Conservation (phyloP, 2,113 vertebrate species). For the Eulemur rufifrons region DNA sequence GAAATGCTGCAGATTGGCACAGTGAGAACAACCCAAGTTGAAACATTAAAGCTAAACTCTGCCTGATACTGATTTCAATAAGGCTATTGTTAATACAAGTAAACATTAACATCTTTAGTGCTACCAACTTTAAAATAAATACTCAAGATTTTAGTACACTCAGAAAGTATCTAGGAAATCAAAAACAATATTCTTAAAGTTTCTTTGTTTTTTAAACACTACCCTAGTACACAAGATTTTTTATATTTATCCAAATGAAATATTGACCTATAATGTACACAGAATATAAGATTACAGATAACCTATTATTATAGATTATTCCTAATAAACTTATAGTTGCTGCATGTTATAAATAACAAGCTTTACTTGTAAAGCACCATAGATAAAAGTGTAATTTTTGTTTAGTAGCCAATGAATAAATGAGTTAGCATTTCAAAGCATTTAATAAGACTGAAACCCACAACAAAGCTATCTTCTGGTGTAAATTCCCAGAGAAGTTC, state of each 20-base stretch:
- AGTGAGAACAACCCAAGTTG: background rate
- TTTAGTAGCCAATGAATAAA: constrained; percentile 76
- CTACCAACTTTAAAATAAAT: background rate
- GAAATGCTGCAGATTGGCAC: background rate
- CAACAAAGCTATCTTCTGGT: constrained; percentile 83
- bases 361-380: constrained; percentile 78
- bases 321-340: constrained; percentile 70
- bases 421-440: constrained; percentile 76
- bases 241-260: background rate
- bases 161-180: background rate
- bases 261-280: background rate
- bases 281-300: background rate
- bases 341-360: constrained; percentile 66
- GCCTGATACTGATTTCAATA: background rate
- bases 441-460: constrained; percentile 82
- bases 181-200: background rate
- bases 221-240: background rate
- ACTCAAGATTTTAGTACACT: background rate
- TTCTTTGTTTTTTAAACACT: background rate
- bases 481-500: constrained; percentile 85
- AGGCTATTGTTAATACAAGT: background rate
- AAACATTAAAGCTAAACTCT: background rate
- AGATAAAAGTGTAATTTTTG: constrained; percentile 75
- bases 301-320: constrained; percentile 45
- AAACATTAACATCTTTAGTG: background rate